A percentile compares a stretch with the other conserved stretches of the same genome.
Conservation (phyloP, 2,888 invertebrate genomes). For the Lycaena phlaeas region DNA sequence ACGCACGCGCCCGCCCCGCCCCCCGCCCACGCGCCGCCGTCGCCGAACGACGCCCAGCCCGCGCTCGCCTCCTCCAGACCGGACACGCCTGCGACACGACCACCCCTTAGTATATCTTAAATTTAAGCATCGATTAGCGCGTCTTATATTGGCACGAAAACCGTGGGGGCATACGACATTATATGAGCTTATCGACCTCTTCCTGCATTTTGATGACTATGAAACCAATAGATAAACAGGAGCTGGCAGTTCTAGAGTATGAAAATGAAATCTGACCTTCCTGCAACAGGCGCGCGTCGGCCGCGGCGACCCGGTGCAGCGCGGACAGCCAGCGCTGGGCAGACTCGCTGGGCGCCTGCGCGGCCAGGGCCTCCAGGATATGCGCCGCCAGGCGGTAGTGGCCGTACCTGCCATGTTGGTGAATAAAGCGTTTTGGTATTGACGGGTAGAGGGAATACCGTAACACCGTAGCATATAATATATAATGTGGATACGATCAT, state of each 20-base stretch:
- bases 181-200: too few species aligned
- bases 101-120: too few species aligned
- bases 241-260: too few species aligned
- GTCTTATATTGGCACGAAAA: too few species aligned
- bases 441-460: too few species aligned
- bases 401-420: slow-evolving; percentile 74
- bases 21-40: slow-evolving; percentile 29
- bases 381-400: slow-evolving; percentile 81
- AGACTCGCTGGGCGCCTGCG: slow-evolving; percentile 87
- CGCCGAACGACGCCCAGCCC: slow-evolving; percentile 36
- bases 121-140: too few species aligned
- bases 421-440: too few species aligned
- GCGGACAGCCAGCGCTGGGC: slow-evolving; percentile 91
- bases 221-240: too few species aligned
- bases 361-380: slow-evolving; percentile 76
- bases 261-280: slow-evolving; percentile 36
- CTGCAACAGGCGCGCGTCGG: slow-evolving; percentile 77
- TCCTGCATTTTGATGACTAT: too few species aligned
- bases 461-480: too few species aligned
- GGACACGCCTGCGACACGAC: slow-evolving; percentile 33
- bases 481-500: too few species aligned
- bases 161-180: too few species aligned
- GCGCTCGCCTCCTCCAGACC: slow-evolving; percentile 37
- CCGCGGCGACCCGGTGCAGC: slow-evolving; percentile 82
- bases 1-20: slow-evolving; percentile 27